Evolutionary conservation across 2,113 vertebrate genomes (phyloP), one percentile per base, ranked within the genome.

Genomic region (Baryphthengus martii): DNA sequence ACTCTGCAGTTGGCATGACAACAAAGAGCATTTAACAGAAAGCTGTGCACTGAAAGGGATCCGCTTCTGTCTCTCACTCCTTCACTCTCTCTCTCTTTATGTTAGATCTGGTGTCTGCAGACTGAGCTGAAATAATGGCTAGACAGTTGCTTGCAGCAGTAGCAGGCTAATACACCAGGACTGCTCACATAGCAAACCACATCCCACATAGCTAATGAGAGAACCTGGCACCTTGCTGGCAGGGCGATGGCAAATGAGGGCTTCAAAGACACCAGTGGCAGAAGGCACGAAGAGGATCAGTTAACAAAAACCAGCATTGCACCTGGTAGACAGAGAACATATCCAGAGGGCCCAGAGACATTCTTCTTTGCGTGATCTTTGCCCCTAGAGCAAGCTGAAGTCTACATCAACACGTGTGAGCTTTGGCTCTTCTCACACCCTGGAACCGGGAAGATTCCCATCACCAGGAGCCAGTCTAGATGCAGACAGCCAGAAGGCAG

Each of bases 151-250:
- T 24, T 84, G 7, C 80, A 70, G 75, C 58, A 42, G 80, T 3
- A 68, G 26, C 45, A 62, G 72, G 44, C 28, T 85, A 26, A 33
- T 1, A 15, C n/a, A 28, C 47, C 19, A 40, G 0, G 3, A 0
- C 0, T 17, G 24, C 50, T 74, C n/a, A 8, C 44, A 31, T 3
- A n/a, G 37, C 25, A 19, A 77, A 37, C n/a, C 31, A 26, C 74
- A 81, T 15, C 76, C 50, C 35, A 1, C 50, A 3, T 0, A 17
- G 74, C 61, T 31, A 2, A 33, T 5, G 29, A 42, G 72, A 85
- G 47, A 55, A 50, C 6, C 29, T 4, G 37, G 56, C 6, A 5
- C 44, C 24, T 47, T 28, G 5, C 45, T 70, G 0, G 0, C 53
- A 29, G 55, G 4, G 10, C 11, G 33, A 33, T 2, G 47, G 31